phyloP scores from a whole-genome alignment of 2,888 invertebrate genomes.

The Philereme vetulata region DNA sequence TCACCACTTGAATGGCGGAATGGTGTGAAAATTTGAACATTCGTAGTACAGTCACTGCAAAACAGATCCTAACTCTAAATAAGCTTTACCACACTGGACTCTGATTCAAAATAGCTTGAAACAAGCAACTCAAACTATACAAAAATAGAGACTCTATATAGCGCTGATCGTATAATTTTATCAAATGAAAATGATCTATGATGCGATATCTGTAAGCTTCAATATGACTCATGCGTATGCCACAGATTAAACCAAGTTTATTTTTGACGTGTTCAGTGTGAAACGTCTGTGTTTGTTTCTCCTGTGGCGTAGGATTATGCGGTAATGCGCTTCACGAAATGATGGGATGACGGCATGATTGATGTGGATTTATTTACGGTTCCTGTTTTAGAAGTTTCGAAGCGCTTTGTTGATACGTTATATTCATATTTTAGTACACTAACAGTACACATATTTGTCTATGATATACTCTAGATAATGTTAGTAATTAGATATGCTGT shows the following conservation, averaged over 20 bases:
- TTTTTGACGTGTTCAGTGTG: no score
- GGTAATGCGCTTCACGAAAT: slow-evolving; percentile 30
- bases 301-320: slow-evolving; percentile 27
- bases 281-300: neutral
- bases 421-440: slow-evolving; percentile 10
- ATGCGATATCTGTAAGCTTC: no score
- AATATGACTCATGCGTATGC: no score
- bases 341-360: slow-evolving; percentile 32
- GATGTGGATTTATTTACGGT: slow-evolving; percentile 38
- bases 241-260: no score
- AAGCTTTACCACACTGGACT: neutral
- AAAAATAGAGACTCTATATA: no score
- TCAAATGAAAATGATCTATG: no score
- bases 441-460: neutral
- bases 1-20: slow-evolving; percentile 62
- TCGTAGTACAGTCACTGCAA: slow-evolving; percentile 33
- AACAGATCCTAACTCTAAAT: neutral
- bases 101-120: neutral
- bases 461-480: no score
- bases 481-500: no score
- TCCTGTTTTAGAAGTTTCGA: slow-evolving; percentile 19
- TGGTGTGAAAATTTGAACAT: slow-evolving; percentile 63
- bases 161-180: no score
- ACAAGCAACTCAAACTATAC: no score
- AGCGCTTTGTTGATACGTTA: slow-evolving; percentile 18